Percentiles rank a stretch among this genome's conserved stretches.
These are phyloP conservation scores for Protosalanx chinensis DNA, from an alignment of 2,797 vertebrate genomes.

Conservation along the genomic window DNA sequence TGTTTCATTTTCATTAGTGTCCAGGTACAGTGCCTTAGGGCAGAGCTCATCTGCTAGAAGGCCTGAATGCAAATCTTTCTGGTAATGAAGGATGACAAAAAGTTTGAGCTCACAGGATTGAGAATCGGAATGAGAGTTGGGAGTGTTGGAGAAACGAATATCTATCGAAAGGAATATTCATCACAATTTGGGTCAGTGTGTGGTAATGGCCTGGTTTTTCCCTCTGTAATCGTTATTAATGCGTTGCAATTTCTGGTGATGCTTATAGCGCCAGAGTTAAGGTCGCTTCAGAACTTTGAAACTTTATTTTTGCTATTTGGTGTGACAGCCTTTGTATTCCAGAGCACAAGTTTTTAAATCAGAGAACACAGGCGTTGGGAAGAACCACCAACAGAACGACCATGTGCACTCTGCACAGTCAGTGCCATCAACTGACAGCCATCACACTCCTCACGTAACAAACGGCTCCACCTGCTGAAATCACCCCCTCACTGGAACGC, in stretches of 20 bases:
- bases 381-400: too few species aligned
- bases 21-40: slow-evolving; percentile 54
- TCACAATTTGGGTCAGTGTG: slow-evolving; percentile 38
- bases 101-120: slow-evolving; percentile 53
- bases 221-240: slow-evolving; percentile 15
- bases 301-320: background rate
- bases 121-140: slow-evolving; percentile 29
- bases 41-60: slow-evolving; percentile 37
- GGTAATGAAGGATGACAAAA: slow-evolving; percentile 42
- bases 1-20: slow-evolving; percentile 78
- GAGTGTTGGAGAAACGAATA: slow-evolving; percentile 35
- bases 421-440: background rate
- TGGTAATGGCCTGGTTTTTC: background rate
- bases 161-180: slow-evolving; percentile 35
- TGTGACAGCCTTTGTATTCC: background rate
- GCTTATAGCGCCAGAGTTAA: background rate
- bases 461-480: background rate
- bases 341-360: too few species aligned
- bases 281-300: background rate
- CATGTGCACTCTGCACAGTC: background rate
- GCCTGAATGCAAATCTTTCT: slow-evolving; percentile 53
- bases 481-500: background rate
- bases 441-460: background rate
- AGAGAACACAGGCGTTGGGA: too few species aligned
- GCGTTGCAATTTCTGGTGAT: background rate